Base-by-base conservation (phyloP, 2,113 vertebrate species). In the Noturus placidus region DNA sequence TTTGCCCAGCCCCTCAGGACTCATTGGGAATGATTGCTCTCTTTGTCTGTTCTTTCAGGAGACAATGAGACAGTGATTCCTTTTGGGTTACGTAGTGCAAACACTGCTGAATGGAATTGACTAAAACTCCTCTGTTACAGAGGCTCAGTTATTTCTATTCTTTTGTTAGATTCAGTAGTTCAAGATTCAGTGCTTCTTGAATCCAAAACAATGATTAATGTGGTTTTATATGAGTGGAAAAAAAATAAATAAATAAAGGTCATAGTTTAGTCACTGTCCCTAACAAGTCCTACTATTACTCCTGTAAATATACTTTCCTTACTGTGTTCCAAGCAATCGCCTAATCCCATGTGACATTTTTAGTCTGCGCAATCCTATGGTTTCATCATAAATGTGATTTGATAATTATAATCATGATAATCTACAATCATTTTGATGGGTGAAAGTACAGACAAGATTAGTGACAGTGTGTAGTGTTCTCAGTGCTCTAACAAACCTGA, bases 21-120 rank as follows among this genome's bases (percentile, higher is more conserved):
- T 78, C 61, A 56, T 87, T 83, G 87, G 65, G 79, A 85, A 87
- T 90, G 87, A 92, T 85, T 87, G 88, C 91, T 86, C 61, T 88
- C 91, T 91, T 92, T 91, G 90, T 92, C 74, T 76, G 50, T 70
- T 77, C 81, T 87, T 82, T 86, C 88, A 87, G 84, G 82, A 86
- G 88, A 90, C 87, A 86, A 86, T 91, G 88, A 87, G 88, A 90
- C 87, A 86, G 83, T 91, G 88, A 91, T 76, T 89, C 87, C 85
- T 81, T 88, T 46, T 86, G 83, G 78, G 25, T 65, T 85, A 83
- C 61, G 38, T 22, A 81, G 42, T 67, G 56, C 25, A 57, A 74
- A 61, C 88, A 63, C 65, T 63, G 82, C 52, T 67, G 81, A 61
- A 50, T 85, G 72, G 84, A 63, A 82, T 27, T 15, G 25, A 63